Evolutionary conservation across 2,797 vertebrate genomes (phyloP), one percentile per base, ranked within the genome.

Genomic region (Propithecus perrieri): DNA sequence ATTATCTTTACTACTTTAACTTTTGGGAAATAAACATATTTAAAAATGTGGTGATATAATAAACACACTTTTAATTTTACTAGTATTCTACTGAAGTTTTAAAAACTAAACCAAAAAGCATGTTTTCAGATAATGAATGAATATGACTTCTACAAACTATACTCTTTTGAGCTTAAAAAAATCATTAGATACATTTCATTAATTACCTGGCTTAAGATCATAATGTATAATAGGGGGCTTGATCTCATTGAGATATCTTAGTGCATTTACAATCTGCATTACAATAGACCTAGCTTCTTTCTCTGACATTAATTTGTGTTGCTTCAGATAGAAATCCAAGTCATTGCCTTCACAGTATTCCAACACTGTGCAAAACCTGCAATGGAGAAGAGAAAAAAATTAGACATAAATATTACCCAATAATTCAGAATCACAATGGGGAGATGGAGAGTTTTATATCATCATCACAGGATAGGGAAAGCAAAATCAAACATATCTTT

Each of bases 291-390:
- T 99, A 83, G 99, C 99, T 99, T 99, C 99, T 98, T 99, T 99
- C 98, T 99, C 99, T 89, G 99, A 99, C 99, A 99, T 99, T 98
- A 99, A 98, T 98, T 99, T 99, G 98, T 99, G 99, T 98, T 99
- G 99, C 98, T 99, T 99, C 99, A 99, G 99, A 99, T 99, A 99
- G 98, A 99, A 99, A 99, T 99, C 99, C 98, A 99, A 99, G 98
- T 99, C 99, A 95, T 99, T 99, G 98, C 99, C 99, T 99, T 99
- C 99, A 99, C 99, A 99, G 99, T 99, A 99, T 99, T 99, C 99
- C 99, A 99, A 99, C 97, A 99, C 99, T 93, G 99, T 99, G 99
- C 99, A 99, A 99, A 99, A 99, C 98, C 99, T 99, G 96, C 24
- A 83, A 59, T 26, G 30, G 69, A 35, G 57, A 90, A 84, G 50